Evolutionary conservation across 2,888 invertebrate genomes (phyloP).

Genomic region (Caenorhabditis drosophilae): DNA sequence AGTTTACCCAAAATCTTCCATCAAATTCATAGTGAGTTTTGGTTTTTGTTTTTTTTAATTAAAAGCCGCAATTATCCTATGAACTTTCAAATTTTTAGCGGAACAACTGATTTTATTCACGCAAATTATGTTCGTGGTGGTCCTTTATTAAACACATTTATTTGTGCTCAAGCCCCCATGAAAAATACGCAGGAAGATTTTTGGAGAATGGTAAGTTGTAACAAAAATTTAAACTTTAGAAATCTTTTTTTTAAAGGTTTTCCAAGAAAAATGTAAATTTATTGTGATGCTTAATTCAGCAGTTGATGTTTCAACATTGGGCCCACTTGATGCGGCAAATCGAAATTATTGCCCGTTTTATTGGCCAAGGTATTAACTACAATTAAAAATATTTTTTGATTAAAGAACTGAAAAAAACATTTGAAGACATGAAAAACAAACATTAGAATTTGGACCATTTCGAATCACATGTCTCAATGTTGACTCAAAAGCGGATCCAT

Average conservation of each 20-base stretch:
- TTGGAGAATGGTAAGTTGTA: constrained; percentile 58
- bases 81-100: constrained; percentile 35
- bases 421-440: constrained; percentile 41
- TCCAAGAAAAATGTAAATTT: constrained; percentile 47
- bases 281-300: constrained; percentile 65
- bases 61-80: no score
- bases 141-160: constrained; percentile 64
- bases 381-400: neutral
- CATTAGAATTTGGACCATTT: constrained; percentile 44
- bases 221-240: neutral
- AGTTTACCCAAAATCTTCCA: constrained; percentile 11
- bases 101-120: constrained; percentile 64
- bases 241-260: constrained; percentile 8
- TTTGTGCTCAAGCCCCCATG: constrained; percentile 64
- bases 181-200: constrained; percentile 58
- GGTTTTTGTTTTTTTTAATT: neutral
- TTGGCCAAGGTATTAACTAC: constrained; percentile 63
- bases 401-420: neutral
- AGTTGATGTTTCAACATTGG: constrained; percentile 47
- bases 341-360: constrained; percentile 58
- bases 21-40: neutral
- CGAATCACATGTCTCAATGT: constrained; percentile 43
- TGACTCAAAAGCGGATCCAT: constrained; percentile 59
- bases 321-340: constrained; percentile 35
- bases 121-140: constrained; percentile 64